Base-by-base conservation (phyloP, 2,113 vertebrate species). In the Chionodraco myersi region DNA sequence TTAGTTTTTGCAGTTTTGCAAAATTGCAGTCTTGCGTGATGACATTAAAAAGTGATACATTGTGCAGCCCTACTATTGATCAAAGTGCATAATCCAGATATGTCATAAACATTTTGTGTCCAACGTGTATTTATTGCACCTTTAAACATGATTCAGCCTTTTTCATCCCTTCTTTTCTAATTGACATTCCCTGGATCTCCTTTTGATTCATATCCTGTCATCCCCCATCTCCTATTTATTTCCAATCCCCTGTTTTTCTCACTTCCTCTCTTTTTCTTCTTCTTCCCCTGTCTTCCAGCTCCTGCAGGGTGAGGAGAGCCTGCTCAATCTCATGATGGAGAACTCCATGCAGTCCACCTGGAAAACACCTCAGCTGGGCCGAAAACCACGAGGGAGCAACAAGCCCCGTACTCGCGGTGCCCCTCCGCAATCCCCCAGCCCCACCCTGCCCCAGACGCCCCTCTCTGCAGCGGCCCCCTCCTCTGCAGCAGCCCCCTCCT, bases 251-350 rank as follows among this genome's bases (percentile, higher is more conserved):
- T 14, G 16, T 36, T 69, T 49, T 52, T 45, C 64, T 18, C 9
- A 11, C 57, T 34, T 21, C 51, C 61, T 10, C 71, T 36, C 5
- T 21, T 21, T 21, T 30, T 30, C 30, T 30, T 30, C 30, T 30
- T 30, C 30, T 30, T 41, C 5, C 69, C 18, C 60, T 63, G 4
- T 57, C 59, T 5, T 70, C 2, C 78, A 99, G 92, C 96, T 99
- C 48, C 94, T 97, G 63, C 97, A 98, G 66, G 97, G 96, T 0
- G 97, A 99, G 92, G 96, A 99, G 93, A 98, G 95, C 1, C 89
- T 99, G 80, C 91, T 99, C n/a, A 98, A 96, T 91, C 96, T 99
- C 48, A 97, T 98, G 97, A 96, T 98, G 95, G 97, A 98, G 91
- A 96, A 97, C 91, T 98, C 97, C 1, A 94, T 98, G 83, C 93